phyloP scores from a whole-genome alignment of 2,113 vertebrate species.

The Tetraodon nigroviridis region DNA sequence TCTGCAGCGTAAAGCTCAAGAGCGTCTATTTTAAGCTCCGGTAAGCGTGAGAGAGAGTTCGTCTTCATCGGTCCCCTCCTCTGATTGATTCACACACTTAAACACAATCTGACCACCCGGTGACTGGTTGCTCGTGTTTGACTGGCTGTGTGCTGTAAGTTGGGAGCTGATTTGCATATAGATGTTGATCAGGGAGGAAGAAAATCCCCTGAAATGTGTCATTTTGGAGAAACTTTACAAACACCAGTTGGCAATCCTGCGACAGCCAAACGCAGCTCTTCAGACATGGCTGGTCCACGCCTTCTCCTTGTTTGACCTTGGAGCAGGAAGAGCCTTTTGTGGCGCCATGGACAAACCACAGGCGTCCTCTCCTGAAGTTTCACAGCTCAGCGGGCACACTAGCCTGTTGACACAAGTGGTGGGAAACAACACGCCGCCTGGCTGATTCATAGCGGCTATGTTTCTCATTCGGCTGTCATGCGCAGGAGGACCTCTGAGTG shows the following conservation, averaged over 20 bases:
- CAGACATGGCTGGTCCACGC: constrained; percentile 38
- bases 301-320: constrained; percentile 41
- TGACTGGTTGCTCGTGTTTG: constrained; percentile 9
- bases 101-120: constrained; percentile 57
- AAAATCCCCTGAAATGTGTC: too few species aligned
- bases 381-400: constrained; percentile 50
- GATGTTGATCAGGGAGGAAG: too few species aligned
- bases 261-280: constrained; percentile 22
- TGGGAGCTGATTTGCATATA: too few species aligned
- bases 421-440: constrained; percentile 43
- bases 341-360: constrained; percentile 18
- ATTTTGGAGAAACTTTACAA: too few species aligned
- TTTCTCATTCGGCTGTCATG: constrained; percentile 50
- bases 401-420: constrained; percentile 64
- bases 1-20: background rate
- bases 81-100: constrained; percentile 25
- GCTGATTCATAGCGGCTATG: constrained; percentile 50
- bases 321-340: constrained; percentile 33
- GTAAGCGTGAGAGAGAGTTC: constrained; percentile 3
- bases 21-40: constrained; percentile 17
- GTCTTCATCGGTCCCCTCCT: constrained; percentile 46
- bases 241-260: too few species aligned
- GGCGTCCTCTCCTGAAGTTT: constrained; percentile 45
- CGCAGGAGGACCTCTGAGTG: constrained; percentile 2
- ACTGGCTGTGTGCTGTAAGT: too few species aligned